A percentile compares a stretch with the other conserved stretches of the same genome.
phyloP scores from a whole-genome alignment of 1,140 invertebrate species.

The Leptopilina boulardi region DNA sequence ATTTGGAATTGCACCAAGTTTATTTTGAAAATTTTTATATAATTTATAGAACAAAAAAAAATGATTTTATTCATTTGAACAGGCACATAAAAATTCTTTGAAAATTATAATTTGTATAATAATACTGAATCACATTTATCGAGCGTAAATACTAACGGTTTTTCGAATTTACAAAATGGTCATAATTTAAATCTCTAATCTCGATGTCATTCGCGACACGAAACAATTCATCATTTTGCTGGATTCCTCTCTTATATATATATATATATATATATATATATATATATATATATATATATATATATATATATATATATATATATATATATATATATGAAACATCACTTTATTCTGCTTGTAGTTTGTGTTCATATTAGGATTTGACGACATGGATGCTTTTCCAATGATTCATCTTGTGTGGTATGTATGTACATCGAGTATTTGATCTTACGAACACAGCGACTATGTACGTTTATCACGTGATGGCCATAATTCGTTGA shows the following conservation, averaged over 20 bases:
- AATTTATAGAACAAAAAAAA: too few species aligned
- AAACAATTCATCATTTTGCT: constrained; percentile 62
- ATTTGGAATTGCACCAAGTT: too few species aligned
- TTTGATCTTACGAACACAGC: constrained; percentile 58
- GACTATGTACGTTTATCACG: constrained; percentile 60
- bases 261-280: too few species aligned
- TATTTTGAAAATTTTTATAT: too few species aligned
- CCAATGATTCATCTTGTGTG: constrained; percentile 65
- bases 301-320: too few species aligned
- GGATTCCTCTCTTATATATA: constrained; percentile 42
- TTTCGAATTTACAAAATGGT: neutral
- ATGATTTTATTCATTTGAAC: too few species aligned
- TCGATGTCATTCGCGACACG: constrained; percentile 30
- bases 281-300: too few species aligned
- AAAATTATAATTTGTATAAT: too few species aligned
- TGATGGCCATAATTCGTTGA: constrained; percentile 30
- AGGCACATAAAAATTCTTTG: too few species aligned
- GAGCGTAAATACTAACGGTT: constrained; percentile 10
- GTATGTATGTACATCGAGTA: constrained; percentile 39
- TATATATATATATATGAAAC: too few species aligned
- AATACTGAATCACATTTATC: constrained; percentile 16
- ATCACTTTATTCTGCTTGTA: constrained; percentile 51
- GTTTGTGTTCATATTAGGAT: constrained; percentile 48
- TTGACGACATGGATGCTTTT: constrained; percentile 55
- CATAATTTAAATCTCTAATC: constrained; percentile 18